Conservation (phyloP, 2,797 vertebrate genomes). For the Clarias laeviceps region DNA sequence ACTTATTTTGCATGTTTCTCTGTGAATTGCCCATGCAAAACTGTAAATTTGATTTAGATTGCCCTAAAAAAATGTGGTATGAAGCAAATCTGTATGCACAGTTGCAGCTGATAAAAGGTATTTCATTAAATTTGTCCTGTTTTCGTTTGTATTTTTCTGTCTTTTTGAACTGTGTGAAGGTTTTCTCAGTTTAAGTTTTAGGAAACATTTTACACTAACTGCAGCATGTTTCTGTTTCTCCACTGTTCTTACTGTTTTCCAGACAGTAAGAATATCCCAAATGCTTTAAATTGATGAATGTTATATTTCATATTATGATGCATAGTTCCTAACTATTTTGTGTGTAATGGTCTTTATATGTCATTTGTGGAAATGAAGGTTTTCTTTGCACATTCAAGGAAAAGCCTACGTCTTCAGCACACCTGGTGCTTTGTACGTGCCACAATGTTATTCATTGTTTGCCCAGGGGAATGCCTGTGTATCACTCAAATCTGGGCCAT, state of each 20-base stretch:
- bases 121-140: neutral
- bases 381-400: constrained; percentile 43
- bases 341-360: constrained; percentile 26
- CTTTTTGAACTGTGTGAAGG: neutral
- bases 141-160: neutral
- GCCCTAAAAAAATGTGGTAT: neutral
- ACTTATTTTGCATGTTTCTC: neutral
- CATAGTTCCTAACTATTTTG: constrained; percentile 3
- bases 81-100: neutral
- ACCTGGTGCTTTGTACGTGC: constrained; percentile 66
- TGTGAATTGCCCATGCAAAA: neutral
- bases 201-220: neutral
- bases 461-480: constrained; percentile 65
- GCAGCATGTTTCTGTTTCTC: neutral
- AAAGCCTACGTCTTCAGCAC: constrained; percentile 62
- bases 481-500: constrained; percentile 58
- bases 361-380: constrained; percentile 31
- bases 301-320: neutral
- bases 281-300: neutral
- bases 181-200: neutral
- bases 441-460: constrained; percentile 75
- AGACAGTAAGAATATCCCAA: neutral
- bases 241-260: too few species aligned
- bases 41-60: neutral
- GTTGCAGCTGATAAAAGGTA: neutral